Evolutionary conservation across 1,140 invertebrate genomes (phyloP), one percentile per base, ranked within the genome.

Genomic region (Drosophila varians): DNA sequence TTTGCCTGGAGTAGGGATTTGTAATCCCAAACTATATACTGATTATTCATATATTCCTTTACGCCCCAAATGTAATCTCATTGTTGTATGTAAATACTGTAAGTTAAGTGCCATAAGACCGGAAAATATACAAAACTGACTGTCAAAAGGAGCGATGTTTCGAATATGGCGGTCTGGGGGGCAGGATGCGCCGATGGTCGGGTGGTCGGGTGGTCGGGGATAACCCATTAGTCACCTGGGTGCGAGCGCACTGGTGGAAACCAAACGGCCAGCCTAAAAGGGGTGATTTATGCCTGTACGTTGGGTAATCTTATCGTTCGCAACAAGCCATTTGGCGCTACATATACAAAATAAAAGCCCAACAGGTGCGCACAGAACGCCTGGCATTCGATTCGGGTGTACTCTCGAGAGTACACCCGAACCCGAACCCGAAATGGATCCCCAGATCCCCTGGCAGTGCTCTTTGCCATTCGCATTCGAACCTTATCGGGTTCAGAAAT

Each of bases 31-130:
- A 9, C 28, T 11, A 31, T 11, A 11, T 11, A 9, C 9, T n/a
- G n/a, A n/a, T n/a, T n/a, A n/a, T n/a, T n/a, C n/a, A 11, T 40
- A 31, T 66, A 54, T 52, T 52, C 45, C 16, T 40, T 34, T 52
- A 51, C 12, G 21, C 42, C 42, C 42, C 43, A 40, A 60, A 40
- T 58, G 69, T 77, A 90, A 88, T 90, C 88, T 90, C 88, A 90
- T 87, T 84, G 72, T 80, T 80, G 36, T 68, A 74, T 45, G 42
- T 45, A 45, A 45, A 53, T 40, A 18, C 5, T 42, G 42, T 74
- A 80, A 73, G 58, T 19, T 74, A 79, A 77, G 88, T 90, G 88
- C 79, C 83, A 90, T 88, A 82, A 70, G 48, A 80, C 40, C 61
- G 47, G 49, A 56, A 78, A 48, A 76, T 79, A 86, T 76, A 84